Conservation (phyloP, 2,888 invertebrate genomes). For the Caenorhabditis sp. region DNA sequence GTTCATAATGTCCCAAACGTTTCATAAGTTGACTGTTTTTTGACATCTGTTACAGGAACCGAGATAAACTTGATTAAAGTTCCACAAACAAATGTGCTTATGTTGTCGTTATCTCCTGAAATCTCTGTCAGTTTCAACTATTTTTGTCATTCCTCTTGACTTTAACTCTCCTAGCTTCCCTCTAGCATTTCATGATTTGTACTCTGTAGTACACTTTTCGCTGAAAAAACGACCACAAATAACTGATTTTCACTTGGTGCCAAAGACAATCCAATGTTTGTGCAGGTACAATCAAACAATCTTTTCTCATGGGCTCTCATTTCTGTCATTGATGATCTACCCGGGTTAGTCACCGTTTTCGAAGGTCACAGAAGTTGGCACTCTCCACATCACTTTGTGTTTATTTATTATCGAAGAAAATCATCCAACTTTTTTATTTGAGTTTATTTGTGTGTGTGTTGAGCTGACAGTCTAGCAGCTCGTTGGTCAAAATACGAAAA, state of each 20-base stretch:
- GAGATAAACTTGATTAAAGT: no score
- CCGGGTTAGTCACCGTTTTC: slow-evolving; percentile 32
- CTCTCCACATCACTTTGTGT: slow-evolving; percentile 50
- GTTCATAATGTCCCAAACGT: no score
- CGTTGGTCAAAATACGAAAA: slow-evolving; percentile 58
- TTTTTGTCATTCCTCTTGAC: no score
- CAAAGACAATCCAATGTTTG: slow-evolving; percentile 58
- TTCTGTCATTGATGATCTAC: slow-evolving; percentile 39
- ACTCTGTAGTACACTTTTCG: slow-evolving; percentile 6
- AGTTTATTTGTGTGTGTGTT: slow-evolving; percentile 10
- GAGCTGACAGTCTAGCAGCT: not conserved
- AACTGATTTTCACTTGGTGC: slow-evolving; percentile 29
- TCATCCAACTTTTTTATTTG: slow-evolving; percentile 25
- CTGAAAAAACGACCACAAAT: slow-evolving; percentile 31
- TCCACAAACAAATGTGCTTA: no score
- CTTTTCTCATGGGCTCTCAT: slow-evolving; percentile 9
- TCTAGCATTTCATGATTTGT: slow-evolving; percentile 26
- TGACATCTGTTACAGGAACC: no score
- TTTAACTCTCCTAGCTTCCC: no score
- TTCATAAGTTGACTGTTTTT: no score
- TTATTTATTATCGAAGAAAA: slow-evolving; percentile 34
- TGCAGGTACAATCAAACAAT: slow-evolving; percentile 60
- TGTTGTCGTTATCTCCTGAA: no score
- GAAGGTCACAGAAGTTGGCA: slow-evolving; percentile 21
- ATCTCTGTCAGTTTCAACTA: no score